Percentiles rank a stretch among this genome's conserved stretches.
phyloP scores from a whole-genome alignment of 2,113 vertebrate genomes.

The Paradisaea rubra region DNA sequence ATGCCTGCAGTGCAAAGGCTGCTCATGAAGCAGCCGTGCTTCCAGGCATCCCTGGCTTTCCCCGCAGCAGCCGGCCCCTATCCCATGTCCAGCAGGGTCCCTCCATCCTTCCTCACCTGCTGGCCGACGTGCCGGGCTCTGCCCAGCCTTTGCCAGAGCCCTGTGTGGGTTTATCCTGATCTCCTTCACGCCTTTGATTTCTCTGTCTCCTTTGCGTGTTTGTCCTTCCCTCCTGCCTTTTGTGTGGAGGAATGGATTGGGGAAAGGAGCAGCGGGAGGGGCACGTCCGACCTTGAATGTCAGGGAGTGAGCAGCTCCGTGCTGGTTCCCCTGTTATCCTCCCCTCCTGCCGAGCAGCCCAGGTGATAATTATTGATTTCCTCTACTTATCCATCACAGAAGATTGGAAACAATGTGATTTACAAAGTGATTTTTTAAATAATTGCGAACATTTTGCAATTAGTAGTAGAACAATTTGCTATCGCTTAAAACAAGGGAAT shows the following conservation, averaged over 20 bases:
- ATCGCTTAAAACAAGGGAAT: not conserved
- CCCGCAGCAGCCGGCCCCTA: accelerated
- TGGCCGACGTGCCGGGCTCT: accelerated
- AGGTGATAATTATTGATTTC: constrained; percentile 5
- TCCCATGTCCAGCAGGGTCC: accelerated
- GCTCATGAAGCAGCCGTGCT: not conserved
- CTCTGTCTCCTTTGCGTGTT: not conserved
- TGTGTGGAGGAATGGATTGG: not conserved
- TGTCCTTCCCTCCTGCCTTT: not conserved
- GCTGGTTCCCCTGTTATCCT: not conserved
- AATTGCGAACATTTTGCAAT: not conserved
- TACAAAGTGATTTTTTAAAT: not conserved
- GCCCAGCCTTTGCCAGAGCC: not conserved
- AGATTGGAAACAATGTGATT: not conserved
- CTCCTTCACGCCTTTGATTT: not conserved
- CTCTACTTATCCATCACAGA: not conserved
- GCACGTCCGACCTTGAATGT: not conserved
- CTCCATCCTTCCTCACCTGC: not conserved
- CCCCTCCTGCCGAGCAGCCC: not conserved
- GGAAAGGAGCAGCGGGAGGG: not conserved
- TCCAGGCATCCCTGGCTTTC: not conserved
- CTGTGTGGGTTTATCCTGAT: not conserved
- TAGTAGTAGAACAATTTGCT: not conserved
- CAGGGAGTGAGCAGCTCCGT: not conserved
- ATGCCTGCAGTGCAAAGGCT: not conserved